phyloP scores from a whole-genome alignment of 1,140 invertebrate species.

The Pseudomyrmex pallidus region DNA sequence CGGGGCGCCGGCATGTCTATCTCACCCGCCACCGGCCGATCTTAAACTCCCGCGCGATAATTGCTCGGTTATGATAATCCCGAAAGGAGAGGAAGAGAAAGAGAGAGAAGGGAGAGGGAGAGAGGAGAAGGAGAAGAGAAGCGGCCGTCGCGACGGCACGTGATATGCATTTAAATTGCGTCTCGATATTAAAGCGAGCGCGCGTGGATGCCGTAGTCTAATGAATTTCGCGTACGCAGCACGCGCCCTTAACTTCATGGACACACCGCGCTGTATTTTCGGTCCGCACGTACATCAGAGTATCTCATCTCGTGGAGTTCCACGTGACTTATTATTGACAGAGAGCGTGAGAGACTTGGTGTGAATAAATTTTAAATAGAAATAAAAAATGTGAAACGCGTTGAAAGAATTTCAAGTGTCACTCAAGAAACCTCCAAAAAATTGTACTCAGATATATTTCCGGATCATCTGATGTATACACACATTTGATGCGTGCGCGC shows the following conservation, averaged over 20 bases:
- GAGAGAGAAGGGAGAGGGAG: background rate
- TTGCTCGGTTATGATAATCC: slow-evolving; percentile 66
- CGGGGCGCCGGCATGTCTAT: slow-evolving; percentile 18
- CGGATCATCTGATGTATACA: too few species aligned
- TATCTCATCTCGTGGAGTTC: too few species aligned
- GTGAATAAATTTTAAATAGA: too few species aligned
- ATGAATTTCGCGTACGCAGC: slow-evolving; percentile 64
- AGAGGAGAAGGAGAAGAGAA: too few species aligned
- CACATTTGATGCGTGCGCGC: too few species aligned
- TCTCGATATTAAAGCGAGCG: slow-evolving; percentile 67
- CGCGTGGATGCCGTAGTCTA: slow-evolving; percentile 55
- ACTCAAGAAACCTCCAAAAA: too few species aligned
- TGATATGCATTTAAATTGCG: slow-evolving; percentile 71
- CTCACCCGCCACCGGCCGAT: background rate
- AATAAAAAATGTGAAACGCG: too few species aligned
- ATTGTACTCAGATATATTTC: too few species aligned
- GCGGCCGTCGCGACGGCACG: slow-evolving; percentile 15
- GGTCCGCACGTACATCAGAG: background rate
- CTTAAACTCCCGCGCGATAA: slow-evolving; percentile 60
- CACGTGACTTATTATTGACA: too few species aligned
- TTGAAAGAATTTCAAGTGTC: too few species aligned
- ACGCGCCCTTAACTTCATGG: slow-evolving; percentile 31
- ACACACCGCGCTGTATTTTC: background rate
- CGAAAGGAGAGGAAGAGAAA: background rate
- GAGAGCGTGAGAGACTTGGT: too few species aligned